These are phyloP conservation scores for Xenopus laevis DNA, from an alignment of 2,113 vertebrate species.

Conservation along the genomic window DNA sequence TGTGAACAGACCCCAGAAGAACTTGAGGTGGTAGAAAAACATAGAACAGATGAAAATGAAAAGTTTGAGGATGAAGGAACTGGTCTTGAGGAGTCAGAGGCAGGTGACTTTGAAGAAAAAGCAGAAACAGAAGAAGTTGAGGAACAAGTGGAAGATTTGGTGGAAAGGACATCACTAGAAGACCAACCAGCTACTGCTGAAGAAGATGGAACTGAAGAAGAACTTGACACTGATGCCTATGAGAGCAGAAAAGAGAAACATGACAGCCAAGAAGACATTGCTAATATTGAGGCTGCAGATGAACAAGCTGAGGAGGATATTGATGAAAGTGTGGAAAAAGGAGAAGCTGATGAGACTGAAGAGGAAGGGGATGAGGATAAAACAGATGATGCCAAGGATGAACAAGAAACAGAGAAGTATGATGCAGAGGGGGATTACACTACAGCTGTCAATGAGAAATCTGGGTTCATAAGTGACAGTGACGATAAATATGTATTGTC, in stretches of 20 bases:
- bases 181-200: constrained; percentile 50
- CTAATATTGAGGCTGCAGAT: constrained; percentile 58
- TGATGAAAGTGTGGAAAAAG: constrained; percentile 66
- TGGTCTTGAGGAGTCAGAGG: constrained; percentile 83
- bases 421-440: constrained; percentile 60
- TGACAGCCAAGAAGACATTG: constrained; percentile 56
- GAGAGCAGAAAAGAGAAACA: constrained; percentile 45
- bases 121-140: constrained; percentile 85
- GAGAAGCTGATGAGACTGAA: constrained; percentile 63
- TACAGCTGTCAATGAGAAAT: constrained; percentile 67
- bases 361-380: constrained; percentile 63
- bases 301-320: constrained; percentile 67
- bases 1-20: constrained; percentile 84
- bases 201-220: constrained; percentile 33
- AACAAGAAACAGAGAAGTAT: constrained; percentile 59
- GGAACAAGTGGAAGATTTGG: constrained; percentile 67
- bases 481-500: constrained; percentile 62
- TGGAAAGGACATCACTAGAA: constrained; percentile 51
- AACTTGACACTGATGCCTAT: constrained; percentile 45
- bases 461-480: constrained; percentile 55
- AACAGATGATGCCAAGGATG: constrained; percentile 61
- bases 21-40: constrained; percentile 71
- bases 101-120: constrained; percentile 88
- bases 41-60: constrained; percentile 71
- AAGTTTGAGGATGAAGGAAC: constrained; percentile 91